Evolutionary conservation across 30 jellyfish, hydroid and myxozoan species (phyloP).

Genomic region (Pseudorhiza aurosa): DNA sequence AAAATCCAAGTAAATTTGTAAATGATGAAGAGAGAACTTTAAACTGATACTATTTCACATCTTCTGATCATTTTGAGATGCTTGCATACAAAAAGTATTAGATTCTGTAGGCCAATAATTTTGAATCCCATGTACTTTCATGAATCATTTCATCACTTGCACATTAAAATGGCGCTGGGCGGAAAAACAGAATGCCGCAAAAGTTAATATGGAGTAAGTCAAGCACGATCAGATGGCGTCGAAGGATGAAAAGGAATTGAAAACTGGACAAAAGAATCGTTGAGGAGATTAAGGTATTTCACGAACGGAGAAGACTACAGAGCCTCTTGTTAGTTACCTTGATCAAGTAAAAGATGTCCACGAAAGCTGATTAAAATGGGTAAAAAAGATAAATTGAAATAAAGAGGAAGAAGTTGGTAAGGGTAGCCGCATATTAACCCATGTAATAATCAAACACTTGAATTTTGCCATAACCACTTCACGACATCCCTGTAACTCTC

Average conservation of each 20-base stretch:
- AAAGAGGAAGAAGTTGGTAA: not conserved
- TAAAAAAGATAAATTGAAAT: not conserved
- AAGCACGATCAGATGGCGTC: slow-evolving; percentile 39
- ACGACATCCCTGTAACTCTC: too few species aligned
- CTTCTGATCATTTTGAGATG: too few species aligned
- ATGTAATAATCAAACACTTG: not conserved
- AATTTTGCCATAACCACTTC: not conserved
- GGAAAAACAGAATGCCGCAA: not conserved
- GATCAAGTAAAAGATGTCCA: not conserved
- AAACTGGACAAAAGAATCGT: slow-evolving; percentile 25
- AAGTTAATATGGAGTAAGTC: not conserved
- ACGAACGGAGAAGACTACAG: not conserved
- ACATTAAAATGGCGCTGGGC: too few species aligned
- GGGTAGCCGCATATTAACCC: not conserved
- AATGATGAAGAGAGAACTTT: too few species aligned
- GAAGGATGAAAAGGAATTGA: slow-evolving; percentile 10
- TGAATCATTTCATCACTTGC: too few species aligned
- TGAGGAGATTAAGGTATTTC: slow-evolving; percentile 28
- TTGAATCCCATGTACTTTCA: too few species aligned
- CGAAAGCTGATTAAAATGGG: too few species aligned
- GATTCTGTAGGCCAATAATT: too few species aligned
- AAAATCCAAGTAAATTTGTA: too few species aligned
- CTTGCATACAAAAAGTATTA: too few species aligned
- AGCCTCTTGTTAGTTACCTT: not conserved
- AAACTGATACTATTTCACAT: too few species aligned